These are phyloP conservation scores for Brachionus paranguensis DNA, from an alignment of 1,140 invertebrate species.

Conservation along the genomic window DNA sequence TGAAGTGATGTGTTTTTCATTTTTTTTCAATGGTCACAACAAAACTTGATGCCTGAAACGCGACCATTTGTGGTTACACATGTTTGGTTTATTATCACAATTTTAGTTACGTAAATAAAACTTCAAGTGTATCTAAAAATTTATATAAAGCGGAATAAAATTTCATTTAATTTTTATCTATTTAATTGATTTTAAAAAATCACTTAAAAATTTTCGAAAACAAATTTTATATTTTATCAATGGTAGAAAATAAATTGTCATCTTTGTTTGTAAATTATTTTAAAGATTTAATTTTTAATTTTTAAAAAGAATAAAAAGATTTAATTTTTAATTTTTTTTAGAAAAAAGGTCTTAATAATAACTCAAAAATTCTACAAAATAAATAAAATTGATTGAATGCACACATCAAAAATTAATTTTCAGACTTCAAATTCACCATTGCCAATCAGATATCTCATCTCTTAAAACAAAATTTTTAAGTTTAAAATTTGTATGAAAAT, in stretches of 20 bases:
- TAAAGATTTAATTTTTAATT: not conserved
- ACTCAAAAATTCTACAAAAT: conserved; percentile 5
- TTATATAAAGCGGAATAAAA: too few relatives aligned
- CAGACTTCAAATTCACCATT: not conserved
- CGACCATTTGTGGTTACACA: too few relatives aligned
- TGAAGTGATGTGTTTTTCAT: too few relatives aligned
- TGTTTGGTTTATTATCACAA: too few relatives aligned
- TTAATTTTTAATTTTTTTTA: not conserved
- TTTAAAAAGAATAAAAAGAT: not conserved
- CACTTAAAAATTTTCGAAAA: not conserved
- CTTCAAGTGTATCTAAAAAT: too few relatives aligned
- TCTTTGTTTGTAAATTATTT: not conserved
- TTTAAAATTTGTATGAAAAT: not conserved
- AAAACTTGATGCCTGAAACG: too few relatives aligned
- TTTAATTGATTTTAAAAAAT: not conserved
- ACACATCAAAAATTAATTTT: not conserved
- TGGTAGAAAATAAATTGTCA: too few relatives aligned
- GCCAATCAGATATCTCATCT: not conserved
- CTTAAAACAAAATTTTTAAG: not conserved
- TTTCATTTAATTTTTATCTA: too few relatives aligned
- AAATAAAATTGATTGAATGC: not conserved
- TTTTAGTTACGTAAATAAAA: too few relatives aligned
- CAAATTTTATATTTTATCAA: not conserved
- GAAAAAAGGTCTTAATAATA: not conserved
- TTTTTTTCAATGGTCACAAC: too few relatives aligned